Conservation (phyloP, 2,888 invertebrate species). For the Orthosia cruda region DNA sequence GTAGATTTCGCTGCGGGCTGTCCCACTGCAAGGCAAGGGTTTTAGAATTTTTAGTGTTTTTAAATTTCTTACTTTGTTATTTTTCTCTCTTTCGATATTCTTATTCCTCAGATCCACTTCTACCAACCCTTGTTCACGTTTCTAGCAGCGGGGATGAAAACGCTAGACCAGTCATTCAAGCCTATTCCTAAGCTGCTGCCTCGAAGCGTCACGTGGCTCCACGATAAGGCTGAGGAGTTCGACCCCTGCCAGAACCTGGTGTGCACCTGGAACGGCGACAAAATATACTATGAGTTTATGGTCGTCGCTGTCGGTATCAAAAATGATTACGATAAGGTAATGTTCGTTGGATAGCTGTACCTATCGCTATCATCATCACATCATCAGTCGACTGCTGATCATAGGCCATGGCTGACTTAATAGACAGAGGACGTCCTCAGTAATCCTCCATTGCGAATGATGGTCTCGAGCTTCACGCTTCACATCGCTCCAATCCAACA, state of each 20-base stretch:
- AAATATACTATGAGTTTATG: slow-evolving; percentile 95
- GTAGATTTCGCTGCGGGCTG: too few species aligned
- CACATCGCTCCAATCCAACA: too few species aligned
- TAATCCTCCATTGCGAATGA: too few species aligned
- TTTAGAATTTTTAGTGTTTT: too few species aligned
- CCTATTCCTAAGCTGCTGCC: slow-evolving; percentile 94
- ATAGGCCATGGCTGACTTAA: too few species aligned
- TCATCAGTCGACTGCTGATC: too few species aligned
- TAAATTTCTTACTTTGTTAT: background rate
- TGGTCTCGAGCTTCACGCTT: too few species aligned
- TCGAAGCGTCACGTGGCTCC: slow-evolving; percentile 94
- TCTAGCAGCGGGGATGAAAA: slow-evolving; percentile 97
- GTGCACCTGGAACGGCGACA: slow-evolving; percentile 93
- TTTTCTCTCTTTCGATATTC: background rate
- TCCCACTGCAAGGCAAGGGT: background rate
- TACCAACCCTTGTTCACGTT: slow-evolving; percentile 99
- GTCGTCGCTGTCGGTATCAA: slow-evolving; percentile 96
- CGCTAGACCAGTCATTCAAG: slow-evolving; percentile 92
- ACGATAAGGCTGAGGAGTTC: slow-evolving; percentile 94
- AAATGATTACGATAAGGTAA: slow-evolving; percentile 95
- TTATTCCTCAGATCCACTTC: slow-evolving; percentile 94
- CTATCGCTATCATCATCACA: background rate
- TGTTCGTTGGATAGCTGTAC: background rate
- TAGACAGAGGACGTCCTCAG: too few species aligned
- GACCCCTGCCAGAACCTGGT: slow-evolving; percentile 95